Evolutionary conservation across 2,113 vertebrate genomes (phyloP).

Genomic region (Opisthocomus hoazin): DNA sequence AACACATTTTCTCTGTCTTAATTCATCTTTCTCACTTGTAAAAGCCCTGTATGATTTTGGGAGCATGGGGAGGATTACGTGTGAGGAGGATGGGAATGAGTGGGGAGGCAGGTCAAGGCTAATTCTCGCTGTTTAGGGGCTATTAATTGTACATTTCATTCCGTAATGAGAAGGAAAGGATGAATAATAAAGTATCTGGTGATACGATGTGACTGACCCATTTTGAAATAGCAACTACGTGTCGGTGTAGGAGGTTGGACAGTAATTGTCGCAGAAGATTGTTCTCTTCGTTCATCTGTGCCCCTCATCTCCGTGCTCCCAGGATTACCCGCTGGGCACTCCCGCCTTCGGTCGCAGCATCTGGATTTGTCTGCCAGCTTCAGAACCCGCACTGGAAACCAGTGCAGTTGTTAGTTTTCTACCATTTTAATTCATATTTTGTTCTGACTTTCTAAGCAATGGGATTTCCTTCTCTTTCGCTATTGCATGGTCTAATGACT

Average conservation of each 20-base stretch:
- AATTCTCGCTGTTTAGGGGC: constrained; percentile 6
- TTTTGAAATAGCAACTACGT: not conserved
- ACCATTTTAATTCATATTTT: not conserved
- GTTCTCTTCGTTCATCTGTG: not conserved
- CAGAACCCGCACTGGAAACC: not conserved
- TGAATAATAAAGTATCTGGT: not conserved
- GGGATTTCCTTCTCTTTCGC: not conserved
- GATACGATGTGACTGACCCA: not conserved
- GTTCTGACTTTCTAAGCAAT: not conserved
- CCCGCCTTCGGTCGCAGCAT: not conserved
- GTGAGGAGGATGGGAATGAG: not conserved
- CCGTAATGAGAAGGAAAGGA: not conserved
- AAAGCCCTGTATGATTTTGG: not conserved
- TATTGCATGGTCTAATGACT: not conserved
- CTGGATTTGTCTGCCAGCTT: not conserved
- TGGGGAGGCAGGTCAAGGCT: not conserved
- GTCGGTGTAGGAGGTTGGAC: not conserved
- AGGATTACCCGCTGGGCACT: not conserved
- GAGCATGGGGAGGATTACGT: not conserved
- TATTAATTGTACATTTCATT: constrained; percentile 11
- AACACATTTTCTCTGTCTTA: not conserved
- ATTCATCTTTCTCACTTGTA: constrained; percentile 11
- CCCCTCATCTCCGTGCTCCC: not conserved
- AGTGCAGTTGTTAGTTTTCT: not conserved
- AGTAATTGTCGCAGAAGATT: not conserved